Conservation (phyloP, 2,888 invertebrate species). For the Dryococelus australis region DNA sequence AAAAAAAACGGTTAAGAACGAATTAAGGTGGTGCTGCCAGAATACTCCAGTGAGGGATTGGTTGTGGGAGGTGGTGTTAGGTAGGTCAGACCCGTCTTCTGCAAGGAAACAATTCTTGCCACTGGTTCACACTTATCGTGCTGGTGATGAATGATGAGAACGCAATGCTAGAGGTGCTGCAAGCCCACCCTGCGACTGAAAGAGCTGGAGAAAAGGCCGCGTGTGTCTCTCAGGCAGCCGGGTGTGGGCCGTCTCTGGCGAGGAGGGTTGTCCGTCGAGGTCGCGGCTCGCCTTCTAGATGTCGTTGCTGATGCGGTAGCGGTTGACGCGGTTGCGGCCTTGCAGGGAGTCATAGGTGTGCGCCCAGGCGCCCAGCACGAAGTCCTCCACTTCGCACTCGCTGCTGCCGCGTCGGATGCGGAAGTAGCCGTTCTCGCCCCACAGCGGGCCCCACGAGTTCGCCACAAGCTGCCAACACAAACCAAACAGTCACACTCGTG, state of each 20-base stretch:
- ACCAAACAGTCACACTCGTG: background rate
- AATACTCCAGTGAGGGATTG: no score
- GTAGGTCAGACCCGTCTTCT: no score
- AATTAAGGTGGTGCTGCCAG: no score
- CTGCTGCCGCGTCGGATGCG: conserved; percentile 82
- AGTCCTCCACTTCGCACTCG: conserved; percentile 90
- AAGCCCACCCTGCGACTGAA: no score
- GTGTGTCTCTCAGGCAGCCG: no score
- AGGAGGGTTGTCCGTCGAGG: background rate
- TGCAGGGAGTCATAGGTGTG: conserved; percentile 51
- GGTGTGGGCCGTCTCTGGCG: background rate
- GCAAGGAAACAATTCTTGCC: no score
- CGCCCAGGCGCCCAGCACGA: conserved; percentile 83
- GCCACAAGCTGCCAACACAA: conserved; percentile 73
- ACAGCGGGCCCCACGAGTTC: conserved; percentile 91
- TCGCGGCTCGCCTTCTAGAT: background rate
- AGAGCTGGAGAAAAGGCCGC: no score
- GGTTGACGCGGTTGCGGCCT: background rate
- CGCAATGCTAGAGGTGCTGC: no score
- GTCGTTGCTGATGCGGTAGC: background rate
- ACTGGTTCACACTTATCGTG: no score
- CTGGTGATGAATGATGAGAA: no score
- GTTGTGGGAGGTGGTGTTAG: no score
- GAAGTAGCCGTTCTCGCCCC: conserved; percentile 95
- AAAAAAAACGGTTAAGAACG: no score